Conservation (phyloP, 2,113 vertebrate genomes). For the Sphyrna mokarran region DNA sequence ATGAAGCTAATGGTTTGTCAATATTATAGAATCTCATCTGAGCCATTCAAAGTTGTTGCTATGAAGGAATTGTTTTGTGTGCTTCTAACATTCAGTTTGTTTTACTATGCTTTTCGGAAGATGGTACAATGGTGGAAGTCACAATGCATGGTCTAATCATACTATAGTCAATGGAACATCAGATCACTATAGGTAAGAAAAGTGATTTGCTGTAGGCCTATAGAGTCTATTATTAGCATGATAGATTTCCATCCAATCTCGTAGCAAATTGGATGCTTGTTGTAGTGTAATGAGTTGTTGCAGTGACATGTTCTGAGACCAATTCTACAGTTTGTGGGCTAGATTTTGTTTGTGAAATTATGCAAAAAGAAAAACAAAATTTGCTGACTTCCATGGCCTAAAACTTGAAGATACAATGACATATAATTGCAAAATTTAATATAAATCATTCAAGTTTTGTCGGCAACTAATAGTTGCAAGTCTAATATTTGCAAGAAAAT, state of each 20-base stretch:
- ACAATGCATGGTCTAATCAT: constrained; percentile 63
- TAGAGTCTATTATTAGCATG: constrained; percentile 25
- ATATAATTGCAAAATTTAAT: neutral
- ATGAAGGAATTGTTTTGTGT: neutral
- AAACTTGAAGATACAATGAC: neutral
- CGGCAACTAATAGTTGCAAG: neutral
- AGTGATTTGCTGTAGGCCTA: constrained; percentile 41
- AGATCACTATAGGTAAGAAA: constrained; percentile 59
- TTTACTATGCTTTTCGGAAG: constrained; percentile 52
- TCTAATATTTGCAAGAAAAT: neutral
- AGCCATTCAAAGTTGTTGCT: neutral
- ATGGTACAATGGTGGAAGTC: constrained; percentile 58
- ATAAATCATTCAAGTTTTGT: neutral
- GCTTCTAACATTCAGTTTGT: constrained; percentile 41
- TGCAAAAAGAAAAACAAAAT: neutral
- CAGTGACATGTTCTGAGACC: neutral
- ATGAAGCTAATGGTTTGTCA: neutral
- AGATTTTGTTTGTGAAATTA: constrained; percentile 38
- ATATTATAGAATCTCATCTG: neutral
- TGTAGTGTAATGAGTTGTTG: constrained; percentile 26
- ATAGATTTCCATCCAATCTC: constrained; percentile 23
- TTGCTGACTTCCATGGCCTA: neutral
- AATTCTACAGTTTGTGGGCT: neutral
- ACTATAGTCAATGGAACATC: constrained; percentile 59
- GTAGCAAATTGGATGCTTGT: constrained; percentile 20